These are phyloP conservation scores for Phacellophora camtschatica DNA, from an alignment of 30 jellyfish, hydroid and myxozoan genomes.

Conservation along the genomic window DNA sequence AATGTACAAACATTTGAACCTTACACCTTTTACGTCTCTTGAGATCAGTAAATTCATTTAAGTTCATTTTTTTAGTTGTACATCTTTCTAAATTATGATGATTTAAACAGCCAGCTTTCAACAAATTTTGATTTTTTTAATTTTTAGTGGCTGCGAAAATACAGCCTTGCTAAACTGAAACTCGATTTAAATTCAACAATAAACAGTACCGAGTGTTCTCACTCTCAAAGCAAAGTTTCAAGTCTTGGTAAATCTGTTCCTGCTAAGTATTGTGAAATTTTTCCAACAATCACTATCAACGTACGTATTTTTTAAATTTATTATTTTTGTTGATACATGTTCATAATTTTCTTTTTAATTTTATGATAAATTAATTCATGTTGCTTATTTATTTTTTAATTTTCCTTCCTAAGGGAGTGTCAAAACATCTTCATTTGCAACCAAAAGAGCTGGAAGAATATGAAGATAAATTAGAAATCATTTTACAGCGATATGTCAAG, in stretches of 20 bases:
- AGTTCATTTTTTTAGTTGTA: neutral
- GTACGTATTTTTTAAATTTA: conserved; percentile 27
- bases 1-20: too few species aligned
- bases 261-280: conserved; percentile 62
- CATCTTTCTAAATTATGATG: neutral
- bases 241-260: conserved; percentile 36
- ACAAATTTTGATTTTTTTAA: neutral
- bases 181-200: conserved; percentile 56
- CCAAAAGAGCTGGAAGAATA: conserved; percentile 71
- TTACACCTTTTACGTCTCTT: too few species aligned
- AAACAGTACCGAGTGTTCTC: conserved; percentile 45
- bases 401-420: conserved; percentile 29
- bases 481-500: conserved; percentile 53
- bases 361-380: neutral
- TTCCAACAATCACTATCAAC: conserved; percentile 62
- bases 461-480: conserved; percentile 49
- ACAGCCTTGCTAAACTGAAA: conserved; percentile 60
- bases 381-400: neutral
- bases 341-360: neutral
- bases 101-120: neutral
- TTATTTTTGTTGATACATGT: neutral
- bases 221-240: conserved; percentile 29
- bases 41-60: too few species aligned
- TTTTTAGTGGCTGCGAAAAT: conserved; percentile 76
- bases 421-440: conserved; percentile 56